Evolutionary conservation across 2,113 vertebrate genomes (phyloP).

Genomic region (Polyodon spathula): DNA sequence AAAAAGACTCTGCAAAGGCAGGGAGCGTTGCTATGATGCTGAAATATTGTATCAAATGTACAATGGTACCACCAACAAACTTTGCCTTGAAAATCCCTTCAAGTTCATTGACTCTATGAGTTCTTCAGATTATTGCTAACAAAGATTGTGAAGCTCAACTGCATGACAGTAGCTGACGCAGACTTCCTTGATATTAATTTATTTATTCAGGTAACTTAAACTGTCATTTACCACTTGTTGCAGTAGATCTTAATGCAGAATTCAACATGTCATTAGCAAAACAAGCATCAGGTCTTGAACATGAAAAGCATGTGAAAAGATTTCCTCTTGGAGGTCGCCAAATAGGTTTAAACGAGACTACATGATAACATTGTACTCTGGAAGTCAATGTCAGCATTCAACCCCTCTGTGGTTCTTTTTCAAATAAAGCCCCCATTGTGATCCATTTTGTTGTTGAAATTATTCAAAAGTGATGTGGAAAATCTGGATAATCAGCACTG

Average conservation of each 20-base stretch:
- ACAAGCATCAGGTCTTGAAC: neutral
- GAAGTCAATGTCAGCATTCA: conserved; percentile 2
- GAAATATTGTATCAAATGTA: neutral
- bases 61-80: neutral
- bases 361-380: neutral
- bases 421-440: conserved; percentile 2
- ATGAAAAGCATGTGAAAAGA: neutral
- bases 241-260: neutral
- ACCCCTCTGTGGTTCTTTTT: neutral
- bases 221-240: neutral
- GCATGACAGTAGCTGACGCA: neutral
- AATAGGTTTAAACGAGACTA: neutral
- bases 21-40: conserved; percentile 1
- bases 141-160: neutral
- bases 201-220: neutral
- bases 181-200: neutral
- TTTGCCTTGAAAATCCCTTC: neutral
- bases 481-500: neutral
- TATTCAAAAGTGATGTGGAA: neutral
- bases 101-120: neutral
- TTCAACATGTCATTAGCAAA: neutral
- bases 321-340: neutral
- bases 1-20: neutral
- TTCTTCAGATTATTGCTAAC: neutral
- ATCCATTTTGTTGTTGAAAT: conserved; percentile 1